A percentile compares a stretch with the other conserved stretches of the same genome.
These are phyloP conservation scores for Melanotaenia duboulayi DNA, from an alignment of 2,113 vertebrate species.

Conservation along the genomic window DNA sequence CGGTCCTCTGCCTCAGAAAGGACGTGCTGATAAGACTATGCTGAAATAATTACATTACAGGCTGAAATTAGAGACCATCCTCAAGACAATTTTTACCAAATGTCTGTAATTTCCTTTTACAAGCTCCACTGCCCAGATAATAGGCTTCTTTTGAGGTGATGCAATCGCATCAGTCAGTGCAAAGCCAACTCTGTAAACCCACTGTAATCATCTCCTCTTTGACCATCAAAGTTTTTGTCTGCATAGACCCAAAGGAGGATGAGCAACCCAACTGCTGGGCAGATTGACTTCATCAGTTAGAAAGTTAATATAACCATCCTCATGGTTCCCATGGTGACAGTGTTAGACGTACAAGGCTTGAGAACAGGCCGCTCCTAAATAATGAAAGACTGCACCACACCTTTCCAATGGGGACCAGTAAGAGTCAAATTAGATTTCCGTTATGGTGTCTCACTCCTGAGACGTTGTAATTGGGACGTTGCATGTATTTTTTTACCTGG, in stretches of 20 bases:
- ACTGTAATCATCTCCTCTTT: slow-evolving; percentile 41
- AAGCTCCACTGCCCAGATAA: slow-evolving; percentile 38
- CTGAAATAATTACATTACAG: slow-evolving; percentile 48
- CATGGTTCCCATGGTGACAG: neutral
- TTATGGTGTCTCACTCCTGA: neutral
- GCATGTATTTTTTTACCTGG: neutral
- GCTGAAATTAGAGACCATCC: slow-evolving; percentile 35
- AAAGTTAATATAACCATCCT: neutral
- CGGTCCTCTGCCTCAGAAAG: neutral
- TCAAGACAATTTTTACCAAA: slow-evolving; percentile 36
- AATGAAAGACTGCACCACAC: neutral
- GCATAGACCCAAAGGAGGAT: slow-evolving; percentile 1
- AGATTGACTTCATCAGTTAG: slow-evolving; percentile 11
- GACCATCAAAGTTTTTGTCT: neutral
- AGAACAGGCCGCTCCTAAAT: neutral
- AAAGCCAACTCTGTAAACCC: slow-evolving; percentile 29
- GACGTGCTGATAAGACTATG: slow-evolving; percentile 15
- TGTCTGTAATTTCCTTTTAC: slow-evolving; percentile 23
- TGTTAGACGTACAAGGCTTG: neutral
- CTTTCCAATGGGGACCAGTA: slow-evolving; percentile 3
- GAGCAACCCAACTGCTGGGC: slow-evolving; percentile 23
- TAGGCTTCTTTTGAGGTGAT: slow-evolving; percentile 39
- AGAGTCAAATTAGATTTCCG: neutral
- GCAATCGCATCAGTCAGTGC: slow-evolving; percentile 48
- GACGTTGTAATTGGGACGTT: slow-evolving; percentile 13